Evolutionary conservation across 2,797 vertebrate genomes (phyloP).

Genomic region (Catamblyrhynchus diadema): DNA sequence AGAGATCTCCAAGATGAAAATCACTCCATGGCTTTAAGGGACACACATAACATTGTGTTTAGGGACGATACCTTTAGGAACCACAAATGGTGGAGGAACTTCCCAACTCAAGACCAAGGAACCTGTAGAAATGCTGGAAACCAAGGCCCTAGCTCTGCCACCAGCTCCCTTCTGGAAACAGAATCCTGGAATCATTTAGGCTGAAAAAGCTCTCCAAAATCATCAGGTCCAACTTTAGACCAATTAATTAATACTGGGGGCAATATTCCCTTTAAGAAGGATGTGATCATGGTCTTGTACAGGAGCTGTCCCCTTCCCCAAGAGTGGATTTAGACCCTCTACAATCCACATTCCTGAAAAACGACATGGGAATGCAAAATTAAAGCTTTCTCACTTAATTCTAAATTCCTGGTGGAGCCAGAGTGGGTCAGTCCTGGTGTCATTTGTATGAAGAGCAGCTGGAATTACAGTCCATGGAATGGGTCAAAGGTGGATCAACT

Average conservation of each 20-base stretch:
- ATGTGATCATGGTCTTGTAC: rapidly evolving
- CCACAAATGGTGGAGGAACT: neutral
- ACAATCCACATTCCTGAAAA: neutral
- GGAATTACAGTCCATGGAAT: neutral
- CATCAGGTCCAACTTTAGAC: neutral
- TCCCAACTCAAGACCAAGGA: neutral
- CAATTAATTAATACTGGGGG: rapidly evolving
- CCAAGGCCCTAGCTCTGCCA: neutral
- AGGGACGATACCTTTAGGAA: neutral
- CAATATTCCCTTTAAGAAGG: neutral
- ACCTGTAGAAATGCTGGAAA: neutral
- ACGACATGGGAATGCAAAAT: neutral
- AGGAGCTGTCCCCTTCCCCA: neutral
- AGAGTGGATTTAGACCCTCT: neutral
- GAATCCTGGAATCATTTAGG: neutral
- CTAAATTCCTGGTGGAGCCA: neutral
- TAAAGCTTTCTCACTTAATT: neutral
- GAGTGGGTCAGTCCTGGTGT: rapidly evolving
- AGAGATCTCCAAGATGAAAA: neutral
- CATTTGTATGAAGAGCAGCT: rapidly evolving
- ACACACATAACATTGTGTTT: rapidly evolving
- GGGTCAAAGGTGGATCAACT: neutral
- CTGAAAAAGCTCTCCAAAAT: neutral
- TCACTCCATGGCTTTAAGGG: rapidly evolving
- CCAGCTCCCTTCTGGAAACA: neutral